Conservation (phyloP, 2,797 vertebrate species). For the Heterohyrax brucei region DNA sequence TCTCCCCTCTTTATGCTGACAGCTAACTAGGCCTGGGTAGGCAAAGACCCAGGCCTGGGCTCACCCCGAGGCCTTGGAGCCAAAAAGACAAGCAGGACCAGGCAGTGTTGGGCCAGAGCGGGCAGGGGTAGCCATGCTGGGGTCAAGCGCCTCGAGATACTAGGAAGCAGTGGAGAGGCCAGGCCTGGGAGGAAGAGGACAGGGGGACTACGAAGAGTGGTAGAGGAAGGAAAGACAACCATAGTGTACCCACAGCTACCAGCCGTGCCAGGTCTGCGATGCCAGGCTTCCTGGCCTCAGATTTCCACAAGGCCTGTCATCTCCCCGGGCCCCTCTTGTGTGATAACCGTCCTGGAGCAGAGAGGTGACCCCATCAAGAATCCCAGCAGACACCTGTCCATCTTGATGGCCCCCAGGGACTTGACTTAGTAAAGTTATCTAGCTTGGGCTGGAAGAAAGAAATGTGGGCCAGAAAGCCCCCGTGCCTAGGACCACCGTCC, state of each 20-base stretch:
- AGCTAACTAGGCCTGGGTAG: rapidly evolving
- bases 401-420: not conserved
- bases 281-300: not conserved
- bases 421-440: not conserved
- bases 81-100: not conserved
- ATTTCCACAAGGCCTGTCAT: not conserved
- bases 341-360: not conserved
- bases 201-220: not conserved
- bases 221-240: not conserved
- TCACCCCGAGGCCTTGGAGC: not conserved
- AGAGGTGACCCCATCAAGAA: not conserved
- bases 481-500: rapidly evolving
- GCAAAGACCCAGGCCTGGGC: not conserved
- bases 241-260: rapidly evolving
- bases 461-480: not conserved
- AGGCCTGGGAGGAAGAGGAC: not conserved
- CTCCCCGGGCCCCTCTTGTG: not conserved
- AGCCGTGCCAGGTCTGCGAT: rapidly evolving
- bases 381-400: too few species aligned
- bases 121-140: not conserved
- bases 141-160: rapidly evolving
- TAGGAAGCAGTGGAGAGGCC: not conserved
- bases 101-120: not conserved
- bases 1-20: not conserved
- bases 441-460: not conserved